Conservation (phyloP, 2,113 vertebrate genomes). For the Tachycineta bicolor region DNA sequence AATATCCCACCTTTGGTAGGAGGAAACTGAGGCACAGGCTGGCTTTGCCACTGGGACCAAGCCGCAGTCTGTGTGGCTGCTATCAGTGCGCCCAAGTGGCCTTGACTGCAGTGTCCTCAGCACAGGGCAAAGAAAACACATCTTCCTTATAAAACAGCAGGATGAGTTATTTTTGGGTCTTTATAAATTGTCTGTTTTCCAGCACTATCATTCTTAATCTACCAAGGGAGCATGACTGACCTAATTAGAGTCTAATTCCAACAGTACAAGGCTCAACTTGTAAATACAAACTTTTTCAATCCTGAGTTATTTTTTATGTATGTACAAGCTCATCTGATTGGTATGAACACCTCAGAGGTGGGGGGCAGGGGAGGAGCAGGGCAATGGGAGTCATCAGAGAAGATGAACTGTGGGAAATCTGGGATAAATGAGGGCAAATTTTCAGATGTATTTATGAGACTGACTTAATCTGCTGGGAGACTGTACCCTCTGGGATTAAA, state of each 20-base stretch:
- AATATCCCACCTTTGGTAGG: neutral
- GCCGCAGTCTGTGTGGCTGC: neutral
- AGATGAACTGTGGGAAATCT: neutral
- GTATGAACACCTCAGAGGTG: neutral
- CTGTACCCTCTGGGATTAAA: neutral
- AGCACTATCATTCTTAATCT: slow-evolving; percentile 27
- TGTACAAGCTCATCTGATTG: neutral
- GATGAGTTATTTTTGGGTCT: slow-evolving; percentile 35
- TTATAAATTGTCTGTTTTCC: slow-evolving; percentile 41
- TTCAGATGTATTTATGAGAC: neutral
- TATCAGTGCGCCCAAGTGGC: neutral
- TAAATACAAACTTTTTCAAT: neutral
- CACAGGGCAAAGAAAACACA: neutral
- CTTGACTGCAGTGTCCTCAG: neutral
- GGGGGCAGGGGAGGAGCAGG: neutral
- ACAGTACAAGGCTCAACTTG: neutral
- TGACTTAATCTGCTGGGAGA: neutral
- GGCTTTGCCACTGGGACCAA: neutral
- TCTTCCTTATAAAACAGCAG: slow-evolving; percentile 6
- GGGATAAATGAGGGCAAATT: neutral
- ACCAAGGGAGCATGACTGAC: slow-evolving; percentile 53
- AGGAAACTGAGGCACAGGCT: neutral
- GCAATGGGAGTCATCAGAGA: neutral
- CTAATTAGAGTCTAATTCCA: slow-evolving; percentile 50
- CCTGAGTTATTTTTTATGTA: neutral